Evolutionary conservation across 2,113 vertebrate species (phyloP), one percentile per base, ranked within the genome.

Genomic region (Pteronura brasiliensis): DNA sequence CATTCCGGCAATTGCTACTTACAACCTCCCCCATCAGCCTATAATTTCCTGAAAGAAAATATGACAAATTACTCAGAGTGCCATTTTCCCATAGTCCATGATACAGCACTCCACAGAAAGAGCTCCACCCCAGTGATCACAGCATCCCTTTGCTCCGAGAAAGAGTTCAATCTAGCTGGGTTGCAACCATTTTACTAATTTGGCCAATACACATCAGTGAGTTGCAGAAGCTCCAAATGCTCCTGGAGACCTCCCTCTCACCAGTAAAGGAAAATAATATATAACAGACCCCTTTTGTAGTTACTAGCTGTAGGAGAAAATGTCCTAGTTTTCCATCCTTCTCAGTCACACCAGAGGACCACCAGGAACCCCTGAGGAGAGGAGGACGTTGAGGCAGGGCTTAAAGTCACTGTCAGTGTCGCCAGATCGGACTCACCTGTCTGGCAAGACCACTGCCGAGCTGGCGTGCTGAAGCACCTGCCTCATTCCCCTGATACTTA

Each of bases 1-100:
- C 25, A 44, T 67, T 21, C 29, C 9, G n/a, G 21, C 21, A 39
- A 80, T 29, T 83, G 29, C 4, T 69, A 47, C 74, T 44, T 27
- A 18, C 7, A 81, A 23, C 21, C 39, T 79, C 27, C 42, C 42
- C 36, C 39, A 23, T 65, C 44, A 34, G 25, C 52, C 27, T 42
- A 3, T 1, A 39, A 49, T 65, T 34, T 63, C 36, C 84, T 94
- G 52, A 85, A 52, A 72, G 67, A 88, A 90, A 95, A 65, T 44
- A 29, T 9, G n/a, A 86, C 93, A 39, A 17, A 74, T 71, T 36
- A 27, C 29, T 55, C 31, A 25, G 44, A 95, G 42, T 71, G 61
- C 39, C 49, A 83, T 76, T 47, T 63, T 27, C 44, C 25, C 12
- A 17, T 11, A 49, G 55, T 34, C 23, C 29, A 47, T 27, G 49